These are phyloP conservation scores for Drosophila infuscata DNA, from an alignment of 2,888 invertebrate species.

Conservation along the genomic window DNA sequence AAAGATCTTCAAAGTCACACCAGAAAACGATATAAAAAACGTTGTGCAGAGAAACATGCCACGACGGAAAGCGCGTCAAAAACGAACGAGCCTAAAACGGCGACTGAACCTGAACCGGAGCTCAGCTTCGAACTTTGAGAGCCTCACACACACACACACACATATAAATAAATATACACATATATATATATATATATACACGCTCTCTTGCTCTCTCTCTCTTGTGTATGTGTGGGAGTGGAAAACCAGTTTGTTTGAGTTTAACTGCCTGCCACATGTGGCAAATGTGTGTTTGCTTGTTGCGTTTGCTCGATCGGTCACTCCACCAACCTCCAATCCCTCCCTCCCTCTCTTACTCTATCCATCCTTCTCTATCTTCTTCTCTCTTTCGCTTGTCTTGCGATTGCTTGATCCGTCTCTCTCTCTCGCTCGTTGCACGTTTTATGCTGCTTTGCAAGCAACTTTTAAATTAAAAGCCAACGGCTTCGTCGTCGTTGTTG, in stretches of 20 bases:
- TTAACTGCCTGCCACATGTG: constrained; percentile 49
- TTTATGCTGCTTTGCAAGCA: constrained; percentile 57
- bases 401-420: constrained; percentile 10
- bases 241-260: constrained; percentile 73
- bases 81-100: constrained; percentile 60
- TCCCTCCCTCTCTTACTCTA: constrained; percentile 6
- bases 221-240: constrained; percentile 66
- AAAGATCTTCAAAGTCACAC: constrained; percentile 18
- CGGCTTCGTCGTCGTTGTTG: constrained; percentile 23
- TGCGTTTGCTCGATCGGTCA: constrained; percentile 39
- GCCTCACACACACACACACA: constrained; percentile 17
- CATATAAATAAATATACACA: background rate
- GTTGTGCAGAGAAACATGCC: constrained; percentile 14
- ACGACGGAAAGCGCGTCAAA: constrained; percentile 48
- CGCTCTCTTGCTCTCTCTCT: constrained; percentile 10
- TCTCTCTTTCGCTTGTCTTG: constrained; percentile 21
- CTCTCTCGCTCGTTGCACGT: constrained; percentile 32
- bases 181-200: background rate
- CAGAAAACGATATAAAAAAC: background rate
- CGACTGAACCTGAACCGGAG: constrained; percentile 61
- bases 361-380: background rate
- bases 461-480: constrained; percentile 69
- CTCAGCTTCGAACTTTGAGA: constrained; percentile 52
- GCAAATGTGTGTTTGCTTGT: constrained; percentile 46
- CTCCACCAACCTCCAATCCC: background rate